Conservation (phyloP, 2,113 vertebrate species). For the Lichenostomus cassidix region DNA sequence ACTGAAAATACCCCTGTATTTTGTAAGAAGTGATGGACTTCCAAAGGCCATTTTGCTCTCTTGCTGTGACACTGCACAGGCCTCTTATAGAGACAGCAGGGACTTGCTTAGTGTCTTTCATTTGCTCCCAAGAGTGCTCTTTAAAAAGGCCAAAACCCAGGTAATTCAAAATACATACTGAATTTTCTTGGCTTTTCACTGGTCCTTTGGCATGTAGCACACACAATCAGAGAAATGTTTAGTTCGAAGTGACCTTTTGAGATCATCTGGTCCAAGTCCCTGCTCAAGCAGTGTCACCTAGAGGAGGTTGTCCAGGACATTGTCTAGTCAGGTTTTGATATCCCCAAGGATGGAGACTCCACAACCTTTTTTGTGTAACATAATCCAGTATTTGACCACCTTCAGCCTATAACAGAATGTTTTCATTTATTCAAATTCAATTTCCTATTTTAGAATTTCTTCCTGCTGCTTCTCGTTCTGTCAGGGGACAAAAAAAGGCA, state of each 20-base stretch:
- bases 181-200: neutral
- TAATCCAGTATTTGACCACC: neutral
- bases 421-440: neutral
- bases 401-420: neutral
- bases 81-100: neutral
- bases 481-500: neutral
- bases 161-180: neutral
- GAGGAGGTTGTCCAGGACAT: neutral
- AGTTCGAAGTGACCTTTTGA: neutral
- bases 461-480: neutral
- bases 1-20: neutral
- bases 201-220: neutral
- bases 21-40: neutral
- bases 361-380: neutral
- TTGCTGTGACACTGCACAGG: neutral
- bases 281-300: neutral
- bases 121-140: neutral
- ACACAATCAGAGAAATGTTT: neutral
- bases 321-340: neutral
- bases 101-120: neutral
- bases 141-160: neutral
- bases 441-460: neutral
- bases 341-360: neutral
- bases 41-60: neutral
- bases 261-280: neutral